Evolutionary conservation across 2,888 invertebrate species (phyloP).

Genomic region (Blastobasis adustella): DNA sequence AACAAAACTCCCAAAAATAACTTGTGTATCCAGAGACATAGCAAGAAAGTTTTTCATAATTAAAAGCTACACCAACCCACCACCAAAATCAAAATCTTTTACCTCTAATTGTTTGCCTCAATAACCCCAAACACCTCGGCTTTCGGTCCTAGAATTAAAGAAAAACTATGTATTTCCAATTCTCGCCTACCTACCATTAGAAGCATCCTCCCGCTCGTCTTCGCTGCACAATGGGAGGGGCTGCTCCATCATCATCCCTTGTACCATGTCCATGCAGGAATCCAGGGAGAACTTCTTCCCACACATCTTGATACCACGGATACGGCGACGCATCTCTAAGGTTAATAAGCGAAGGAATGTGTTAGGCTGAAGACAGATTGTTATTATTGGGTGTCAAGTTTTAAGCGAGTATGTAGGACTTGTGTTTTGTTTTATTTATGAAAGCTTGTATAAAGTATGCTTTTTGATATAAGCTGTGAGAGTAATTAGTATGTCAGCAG

Average conservation of each 20-base stretch:
- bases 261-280: constrained; percentile 92
- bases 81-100: constrained; percentile 20
- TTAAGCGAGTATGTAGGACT: not conserved
- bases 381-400: not conserved
- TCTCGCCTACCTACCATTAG: constrained; percentile 50
- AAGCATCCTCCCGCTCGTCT: constrained; percentile 65
- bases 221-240: constrained; percentile 71
- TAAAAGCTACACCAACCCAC: too few relatives aligned
- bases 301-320: constrained; percentile 90
- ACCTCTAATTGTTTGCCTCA: constrained; percentile 41
- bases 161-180: constrained; percentile 8
- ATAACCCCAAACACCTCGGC: constrained; percentile 31
- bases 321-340: constrained; percentile 86
- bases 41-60: too few relatives aligned
- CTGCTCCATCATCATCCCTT: constrained; percentile 77
- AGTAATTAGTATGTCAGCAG: too few relatives aligned
- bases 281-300: constrained; percentile 94
- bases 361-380: not conserved
- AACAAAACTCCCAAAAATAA: too few relatives aligned
- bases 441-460: too few relatives aligned
- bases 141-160: constrained; percentile 50
- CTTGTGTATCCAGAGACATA: too few relatives aligned
- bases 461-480: too few relatives aligned
- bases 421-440: too few relatives aligned
- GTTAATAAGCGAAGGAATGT: constrained; percentile 13